Percentiles rank a stretch among this genome's conserved stretches.
Evolutionary conservation across 2,888 invertebrate species (phyloP).

Genomic region (Drosophila tripunctata): DNA sequence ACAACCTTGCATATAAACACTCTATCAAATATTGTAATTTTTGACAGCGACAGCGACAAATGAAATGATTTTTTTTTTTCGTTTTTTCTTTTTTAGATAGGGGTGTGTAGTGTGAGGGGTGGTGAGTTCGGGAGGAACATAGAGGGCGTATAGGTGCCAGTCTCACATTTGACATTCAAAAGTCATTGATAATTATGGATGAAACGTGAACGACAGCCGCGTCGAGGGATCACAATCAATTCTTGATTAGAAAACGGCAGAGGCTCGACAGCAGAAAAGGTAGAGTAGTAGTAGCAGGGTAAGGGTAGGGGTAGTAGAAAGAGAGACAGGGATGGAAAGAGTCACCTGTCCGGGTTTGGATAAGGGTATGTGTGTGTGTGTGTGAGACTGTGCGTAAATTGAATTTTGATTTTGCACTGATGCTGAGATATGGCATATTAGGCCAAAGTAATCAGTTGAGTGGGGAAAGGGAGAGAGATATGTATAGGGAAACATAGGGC

Average conservation of each 20-base stretch:
- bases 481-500: constrained; percentile 14
- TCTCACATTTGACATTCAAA: constrained; percentile 78
- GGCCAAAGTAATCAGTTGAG: constrained; percentile 76
- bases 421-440: constrained; percentile 81
- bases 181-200: constrained; percentile 78
- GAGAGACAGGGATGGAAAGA: neutral
- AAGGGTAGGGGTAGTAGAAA: neutral
- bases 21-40: constrained; percentile 80
- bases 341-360: constrained; percentile 61
- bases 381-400: constrained; percentile 75
- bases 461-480: neutral
- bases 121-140: neutral
- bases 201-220: constrained; percentile 81
- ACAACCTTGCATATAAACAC: constrained; percentile 61
- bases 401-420: constrained; percentile 80
- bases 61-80: constrained; percentile 67
- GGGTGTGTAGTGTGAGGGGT: neutral
- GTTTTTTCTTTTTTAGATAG: too few species aligned
- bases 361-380: constrained; percentile 38
- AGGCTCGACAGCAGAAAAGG: constrained; percentile 37
- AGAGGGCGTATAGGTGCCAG: constrained; percentile 41
- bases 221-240: constrained; percentile 80
- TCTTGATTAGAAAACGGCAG: constrained; percentile 80
- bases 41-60: constrained; percentile 75
- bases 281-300: neutral